Percentiles rank a stretch among this genome's conserved stretches.
Conservation (phyloP, 2,797 vertebrate genomes). For the Eutrigla gurnardus region DNA sequence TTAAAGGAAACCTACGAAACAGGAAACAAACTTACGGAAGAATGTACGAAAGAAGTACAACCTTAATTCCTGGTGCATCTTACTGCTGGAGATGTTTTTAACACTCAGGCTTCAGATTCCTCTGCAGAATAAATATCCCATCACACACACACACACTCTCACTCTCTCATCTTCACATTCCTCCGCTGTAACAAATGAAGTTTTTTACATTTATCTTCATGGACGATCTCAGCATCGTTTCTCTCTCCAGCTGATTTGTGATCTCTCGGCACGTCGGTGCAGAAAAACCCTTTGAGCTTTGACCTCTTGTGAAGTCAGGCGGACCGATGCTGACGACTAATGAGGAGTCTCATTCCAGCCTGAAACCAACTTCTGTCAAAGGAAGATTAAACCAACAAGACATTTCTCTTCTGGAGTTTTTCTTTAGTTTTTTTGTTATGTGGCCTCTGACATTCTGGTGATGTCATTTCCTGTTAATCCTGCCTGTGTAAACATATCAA, state of each 20-base stretch:
- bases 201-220: too few species aligned
- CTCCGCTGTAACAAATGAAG: slow-evolving; percentile 5
- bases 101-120: too few species aligned
- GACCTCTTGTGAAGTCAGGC: not conserved
- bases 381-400: not conserved
- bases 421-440: not conserved
- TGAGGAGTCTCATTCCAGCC: not conserved
- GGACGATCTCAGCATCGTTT: too few species aligned
- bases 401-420: not conserved
- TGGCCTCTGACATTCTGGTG: too few species aligned
- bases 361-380: not conserved
- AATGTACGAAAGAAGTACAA: too few species aligned
- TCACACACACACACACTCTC: not conserved
- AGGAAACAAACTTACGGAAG: not conserved
- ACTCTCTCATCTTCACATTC: slow-evolving; percentile 12
- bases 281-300: slow-evolving; percentile 8
- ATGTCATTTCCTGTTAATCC: too few species aligned
- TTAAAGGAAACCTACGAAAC: not conserved
- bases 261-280: slow-evolving; percentile 9
- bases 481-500: too few species aligned
- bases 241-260: slow-evolving; percentile 31
- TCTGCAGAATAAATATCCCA: too few species aligned
- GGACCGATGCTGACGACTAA: not conserved
- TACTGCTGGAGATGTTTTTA: too few species aligned
- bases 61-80: too few species aligned